Conservation (phyloP, 2,797 vertebrate genomes). For the Otolemur crassicaudatus region DNA sequence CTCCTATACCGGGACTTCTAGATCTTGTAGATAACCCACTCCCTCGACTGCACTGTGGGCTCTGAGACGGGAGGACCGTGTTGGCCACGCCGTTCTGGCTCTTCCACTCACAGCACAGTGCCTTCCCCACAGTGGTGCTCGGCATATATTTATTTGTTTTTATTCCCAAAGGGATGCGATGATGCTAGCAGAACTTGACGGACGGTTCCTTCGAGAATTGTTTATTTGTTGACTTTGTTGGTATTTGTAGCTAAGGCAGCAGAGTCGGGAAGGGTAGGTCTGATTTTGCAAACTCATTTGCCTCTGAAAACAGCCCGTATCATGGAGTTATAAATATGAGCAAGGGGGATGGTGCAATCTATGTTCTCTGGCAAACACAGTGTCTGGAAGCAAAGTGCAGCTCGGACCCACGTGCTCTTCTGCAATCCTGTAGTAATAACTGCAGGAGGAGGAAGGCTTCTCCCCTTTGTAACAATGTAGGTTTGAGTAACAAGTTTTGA, state of each 20-base stretch:
- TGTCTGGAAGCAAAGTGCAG: background rate
- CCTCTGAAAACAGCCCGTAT: constrained; percentile 23
- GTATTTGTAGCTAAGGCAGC: constrained; percentile 54
- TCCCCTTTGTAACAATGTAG: background rate
- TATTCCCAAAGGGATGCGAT: constrained; percentile 51
- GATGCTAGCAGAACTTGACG: constrained; percentile 38
- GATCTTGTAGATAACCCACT: too few relatives aligned
- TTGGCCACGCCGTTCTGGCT: background rate
- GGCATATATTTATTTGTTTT: constrained; percentile 62
- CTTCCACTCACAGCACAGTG: background rate
- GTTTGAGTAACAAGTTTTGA: constrained; percentile 44
- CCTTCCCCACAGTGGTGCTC: constrained; percentile 1
- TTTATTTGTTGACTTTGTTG: constrained; percentile 68
- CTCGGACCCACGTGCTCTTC: constrained; percentile 43
- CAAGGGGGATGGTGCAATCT: background rate
- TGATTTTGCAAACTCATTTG: constrained; percentile 66
- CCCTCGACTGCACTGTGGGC: background rate
- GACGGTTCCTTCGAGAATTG: constrained; percentile 59
- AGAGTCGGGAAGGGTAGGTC: constrained; percentile 44
- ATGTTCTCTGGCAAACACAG: background rate
- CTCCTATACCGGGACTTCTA: background rate
- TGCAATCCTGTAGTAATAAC: constrained; percentile 53
- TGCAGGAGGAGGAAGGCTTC: background rate
- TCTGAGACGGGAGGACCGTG: background rate
- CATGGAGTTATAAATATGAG: background rate